These are phyloP conservation scores for Arctocebus calabarensis DNA, from an alignment of 2,797 vertebrate species.

Conservation along the genomic window DNA sequence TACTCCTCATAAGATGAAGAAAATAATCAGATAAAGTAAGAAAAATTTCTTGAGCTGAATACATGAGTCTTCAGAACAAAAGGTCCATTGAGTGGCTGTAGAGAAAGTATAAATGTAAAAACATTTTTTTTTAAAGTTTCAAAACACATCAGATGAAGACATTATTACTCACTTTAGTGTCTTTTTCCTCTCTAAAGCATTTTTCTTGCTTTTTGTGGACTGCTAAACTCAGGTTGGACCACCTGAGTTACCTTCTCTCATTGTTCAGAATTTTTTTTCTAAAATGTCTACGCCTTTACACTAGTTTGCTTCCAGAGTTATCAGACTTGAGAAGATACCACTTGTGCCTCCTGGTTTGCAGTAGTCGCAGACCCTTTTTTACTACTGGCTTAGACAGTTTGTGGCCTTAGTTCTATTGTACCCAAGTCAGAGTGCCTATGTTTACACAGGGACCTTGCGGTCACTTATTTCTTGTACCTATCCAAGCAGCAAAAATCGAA, in stretches of 20 bases:
- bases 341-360: neutral
- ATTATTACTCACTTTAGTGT: neutral
- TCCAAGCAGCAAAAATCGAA: neutral
- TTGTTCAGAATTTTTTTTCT: neutral
- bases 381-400: neutral
- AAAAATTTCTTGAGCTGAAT: neutral
- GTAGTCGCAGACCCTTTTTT: neutral
- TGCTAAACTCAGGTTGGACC: neutral
- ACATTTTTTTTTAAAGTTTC: neutral
- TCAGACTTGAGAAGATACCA: neutral
- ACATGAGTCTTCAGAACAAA: neutral
- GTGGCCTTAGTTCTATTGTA: rapidly evolving
- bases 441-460: too few relatives aligned
- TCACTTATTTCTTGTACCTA: neutral
- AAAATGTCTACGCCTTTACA: neutral
- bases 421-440: neutral
- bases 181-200: neutral
- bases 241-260: neutral
- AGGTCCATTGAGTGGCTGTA: neutral
- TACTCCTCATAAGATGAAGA: too few relatives aligned
- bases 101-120: neutral
- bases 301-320: neutral
- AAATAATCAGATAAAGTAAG: neutral
- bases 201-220: neutral
- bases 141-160: neutral